phyloP scores from a whole-genome alignment of 2,113 vertebrate species.

The Jaculus jaculus region DNA sequence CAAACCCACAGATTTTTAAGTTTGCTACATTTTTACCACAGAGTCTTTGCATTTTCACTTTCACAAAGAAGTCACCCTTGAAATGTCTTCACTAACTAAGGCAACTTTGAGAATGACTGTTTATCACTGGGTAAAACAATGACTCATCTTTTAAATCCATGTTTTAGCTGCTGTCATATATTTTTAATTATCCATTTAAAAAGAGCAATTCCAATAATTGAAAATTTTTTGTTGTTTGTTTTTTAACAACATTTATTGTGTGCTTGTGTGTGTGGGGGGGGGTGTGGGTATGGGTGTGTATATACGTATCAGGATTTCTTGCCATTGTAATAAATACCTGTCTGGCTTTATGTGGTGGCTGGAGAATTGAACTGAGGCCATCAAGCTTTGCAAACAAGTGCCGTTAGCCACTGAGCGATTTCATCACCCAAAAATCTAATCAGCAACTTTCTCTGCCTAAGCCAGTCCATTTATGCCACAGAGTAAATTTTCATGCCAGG shows the following conservation, averaged over 20 bases:
- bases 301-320: too few relatives aligned
- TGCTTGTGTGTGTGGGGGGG: too few relatives aligned
- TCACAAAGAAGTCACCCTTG: background rate
- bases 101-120: background rate
- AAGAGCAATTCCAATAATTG: background rate
- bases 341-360: too few relatives aligned
- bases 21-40: background rate
- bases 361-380: too few relatives aligned
- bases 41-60: background rate
- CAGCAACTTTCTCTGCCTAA: background rate
- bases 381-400: too few relatives aligned
- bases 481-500: background rate
- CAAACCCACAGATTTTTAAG: background rate
- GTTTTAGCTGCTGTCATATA: background rate
- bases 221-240: background rate
- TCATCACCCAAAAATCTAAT: background rate
- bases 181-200: slow-evolving; percentile 12
- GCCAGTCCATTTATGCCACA: background rate
- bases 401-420: too few relatives aligned
- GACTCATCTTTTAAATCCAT: background rate
- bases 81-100: slow-evolving; percentile 22
- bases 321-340: too few relatives aligned
- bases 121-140: background rate
- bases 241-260: too few relatives aligned
- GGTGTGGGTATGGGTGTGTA: too few relatives aligned